Evolutionary conservation across 2,113 vertebrate species (phyloP).

Genomic region (Psittacus erithacus): DNA sequence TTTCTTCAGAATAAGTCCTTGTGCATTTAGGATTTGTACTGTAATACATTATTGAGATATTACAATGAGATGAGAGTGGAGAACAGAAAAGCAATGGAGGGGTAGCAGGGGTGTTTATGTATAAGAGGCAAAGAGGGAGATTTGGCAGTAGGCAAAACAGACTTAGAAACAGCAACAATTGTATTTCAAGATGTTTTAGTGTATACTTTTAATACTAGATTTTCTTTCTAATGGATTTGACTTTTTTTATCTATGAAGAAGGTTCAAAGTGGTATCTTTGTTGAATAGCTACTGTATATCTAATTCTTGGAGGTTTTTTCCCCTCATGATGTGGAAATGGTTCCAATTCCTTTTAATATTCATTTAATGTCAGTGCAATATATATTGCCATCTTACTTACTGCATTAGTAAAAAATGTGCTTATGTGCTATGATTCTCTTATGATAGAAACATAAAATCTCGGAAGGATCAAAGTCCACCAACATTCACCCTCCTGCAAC

Average conservation of each 20-base stretch:
- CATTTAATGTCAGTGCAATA: slow-evolving; percentile 74
- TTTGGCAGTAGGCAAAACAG: not conserved
- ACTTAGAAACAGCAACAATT: not conserved
- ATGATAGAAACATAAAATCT: slow-evolving; percentile 74
- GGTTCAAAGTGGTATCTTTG: slow-evolving; percentile 40
- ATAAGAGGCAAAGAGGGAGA: not conserved
- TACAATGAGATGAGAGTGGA: not conserved
- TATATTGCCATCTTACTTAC: slow-evolving; percentile 72
- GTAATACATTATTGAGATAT: not conserved
- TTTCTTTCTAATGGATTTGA: slow-evolving; percentile 3
- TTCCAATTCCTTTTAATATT: slow-evolving; percentile 73
- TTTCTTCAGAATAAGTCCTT: not conserved
- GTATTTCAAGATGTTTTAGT: not conserved
- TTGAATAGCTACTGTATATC: not conserved
- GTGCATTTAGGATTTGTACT: not conserved
- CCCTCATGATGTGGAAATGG: slow-evolving; percentile 44
- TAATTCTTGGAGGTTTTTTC: slow-evolving; percentile 30
- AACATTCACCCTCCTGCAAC: slow-evolving; percentile 61
- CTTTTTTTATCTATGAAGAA: slow-evolving; percentile 41
- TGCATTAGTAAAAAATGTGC: slow-evolving; percentile 74
- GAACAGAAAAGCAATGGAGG: not conserved
- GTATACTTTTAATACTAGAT: not conserved
- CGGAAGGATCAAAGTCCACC: slow-evolving; percentile 71
- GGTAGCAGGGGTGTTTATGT: not conserved
- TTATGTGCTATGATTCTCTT: slow-evolving; percentile 73